Evolutionary conservation across 1,140 invertebrate genomes (phyloP), one percentile per base, ranked within the genome.

Genomic region (Idris sp.): DNA sequence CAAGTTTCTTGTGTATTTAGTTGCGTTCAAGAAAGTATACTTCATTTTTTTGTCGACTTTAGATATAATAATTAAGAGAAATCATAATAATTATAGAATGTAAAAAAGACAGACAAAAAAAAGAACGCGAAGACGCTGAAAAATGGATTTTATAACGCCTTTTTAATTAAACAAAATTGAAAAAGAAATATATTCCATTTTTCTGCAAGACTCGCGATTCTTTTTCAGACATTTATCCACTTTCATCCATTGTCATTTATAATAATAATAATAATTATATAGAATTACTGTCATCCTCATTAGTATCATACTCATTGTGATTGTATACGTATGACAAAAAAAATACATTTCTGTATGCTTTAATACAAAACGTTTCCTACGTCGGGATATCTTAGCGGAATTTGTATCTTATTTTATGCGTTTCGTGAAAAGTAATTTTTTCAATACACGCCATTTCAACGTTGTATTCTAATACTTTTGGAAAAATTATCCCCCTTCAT

Each of bases 291-390:
- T 76, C 62, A 73, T 80, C 38, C 9, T 72, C 59, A 72, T 74
- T 78, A 79, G 61, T 74, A 53, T 69, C 43, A 69, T 62, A 69
- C 51, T 59, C 65, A 61, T 61, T 14, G 43, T 68, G 69, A 67
- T 69, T 69, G 74, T 74, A 73, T 81, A 68, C 75, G 69, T 68
- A 68, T 43, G 79, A 81, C 13, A 41, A 51, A 35, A 74, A 56
- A 13, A 14, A 33, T 16, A 30, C 4, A 25, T 16, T 13, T 14
- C 28, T 81, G 71, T 71, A 54, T 35, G 30, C 35, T 58, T 14
- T 43, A 62, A 51, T 5, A 36, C 19, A 22, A 22, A 22, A n/a
- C n/a, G n/a, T n/a, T n/a, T n/a, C n/a, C n/a, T n/a, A n/a, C n/a
- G n/a, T n/a, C n/a, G n/a, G n/a, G n/a, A n/a, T n/a, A n/a, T n/a